Evolutionary conservation across 2,888 invertebrate species (phyloP).

Genomic region (Agriotes lineatus): DNA sequence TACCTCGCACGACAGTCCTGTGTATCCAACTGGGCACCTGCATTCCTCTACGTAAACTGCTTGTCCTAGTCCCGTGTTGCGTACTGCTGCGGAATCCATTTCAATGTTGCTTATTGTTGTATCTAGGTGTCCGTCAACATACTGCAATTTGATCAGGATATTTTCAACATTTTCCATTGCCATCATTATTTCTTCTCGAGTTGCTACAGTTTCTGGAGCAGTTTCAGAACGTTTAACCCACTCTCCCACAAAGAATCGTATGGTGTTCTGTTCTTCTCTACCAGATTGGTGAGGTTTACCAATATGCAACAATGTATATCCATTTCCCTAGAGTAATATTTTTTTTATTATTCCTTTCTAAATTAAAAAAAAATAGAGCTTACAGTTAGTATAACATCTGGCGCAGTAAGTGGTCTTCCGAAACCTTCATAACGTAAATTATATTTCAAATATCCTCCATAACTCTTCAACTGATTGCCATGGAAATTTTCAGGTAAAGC

Average conservation of each 20-base stretch:
- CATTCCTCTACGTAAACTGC: constrained; percentile 93
- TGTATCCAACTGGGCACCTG: constrained; percentile 86
- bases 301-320: constrained; percentile 74
- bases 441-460: constrained; percentile 89
- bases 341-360: no score
- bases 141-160: constrained; percentile 81
- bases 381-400: constrained; percentile 86
- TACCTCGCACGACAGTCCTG: constrained; percentile 87
- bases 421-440: constrained; percentile 75
- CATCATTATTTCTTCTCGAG: constrained; percentile 96
- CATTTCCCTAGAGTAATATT: constrained; percentile 73
- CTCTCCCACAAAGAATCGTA: constrained; percentile 79
- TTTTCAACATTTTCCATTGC: constrained; percentile 87
- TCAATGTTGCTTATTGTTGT: constrained; percentile 79
- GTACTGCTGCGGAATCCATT: constrained; percentile 84
- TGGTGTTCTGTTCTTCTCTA: constrained; percentile 69
- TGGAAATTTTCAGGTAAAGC: constrained; percentile 82
- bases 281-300: constrained; percentile 65
- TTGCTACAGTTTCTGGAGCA: constrained; percentile 68
- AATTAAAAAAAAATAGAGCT: no score
- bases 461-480: constrained; percentile 87
- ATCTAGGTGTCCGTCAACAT: constrained; percentile 77
- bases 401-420: constrained; percentile 71
- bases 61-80: constrained; percentile 81
- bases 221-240: constrained; percentile 76